Evolutionary conservation across 2,113 vertebrate species (phyloP).

Genomic region (Arizona elegans): DNA sequence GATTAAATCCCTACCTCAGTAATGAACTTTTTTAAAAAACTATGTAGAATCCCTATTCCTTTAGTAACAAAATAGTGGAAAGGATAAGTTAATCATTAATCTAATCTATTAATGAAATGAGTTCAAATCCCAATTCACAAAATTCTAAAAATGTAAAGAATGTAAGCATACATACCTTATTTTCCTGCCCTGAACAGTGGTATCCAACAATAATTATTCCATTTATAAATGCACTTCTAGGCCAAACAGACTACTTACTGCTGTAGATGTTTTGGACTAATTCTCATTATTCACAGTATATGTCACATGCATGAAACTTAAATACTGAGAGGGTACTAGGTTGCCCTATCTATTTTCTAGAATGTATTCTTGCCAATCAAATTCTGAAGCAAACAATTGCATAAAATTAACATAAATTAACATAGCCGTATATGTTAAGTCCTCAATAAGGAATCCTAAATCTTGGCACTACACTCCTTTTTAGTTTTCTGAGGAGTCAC

Average conservation of each 20-base stretch:
- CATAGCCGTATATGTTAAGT: neutral
- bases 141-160: neutral
- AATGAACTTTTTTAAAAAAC: neutral
- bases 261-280: neutral
- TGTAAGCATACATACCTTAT: neutral
- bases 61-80: neutral
- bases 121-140: neutral
- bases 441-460: neutral
- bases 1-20: neutral
- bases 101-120: neutral
- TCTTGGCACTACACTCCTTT: neutral
- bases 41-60: neutral
- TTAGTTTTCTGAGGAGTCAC: neutral
- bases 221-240: neutral
- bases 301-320: neutral
- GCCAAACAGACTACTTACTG: neutral
- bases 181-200: neutral
- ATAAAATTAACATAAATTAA: neutral
- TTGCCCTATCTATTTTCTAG: neutral
- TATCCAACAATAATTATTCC: neutral
- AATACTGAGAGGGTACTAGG: neutral
- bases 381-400: neutral
- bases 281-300: neutral
- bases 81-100: neutral
- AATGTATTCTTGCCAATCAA: neutral